These are phyloP conservation scores for Catostylus mosaicus DNA, from an alignment of 30 jellyfish, hydroid and myxozoan species.

Conservation along the genomic window DNA sequence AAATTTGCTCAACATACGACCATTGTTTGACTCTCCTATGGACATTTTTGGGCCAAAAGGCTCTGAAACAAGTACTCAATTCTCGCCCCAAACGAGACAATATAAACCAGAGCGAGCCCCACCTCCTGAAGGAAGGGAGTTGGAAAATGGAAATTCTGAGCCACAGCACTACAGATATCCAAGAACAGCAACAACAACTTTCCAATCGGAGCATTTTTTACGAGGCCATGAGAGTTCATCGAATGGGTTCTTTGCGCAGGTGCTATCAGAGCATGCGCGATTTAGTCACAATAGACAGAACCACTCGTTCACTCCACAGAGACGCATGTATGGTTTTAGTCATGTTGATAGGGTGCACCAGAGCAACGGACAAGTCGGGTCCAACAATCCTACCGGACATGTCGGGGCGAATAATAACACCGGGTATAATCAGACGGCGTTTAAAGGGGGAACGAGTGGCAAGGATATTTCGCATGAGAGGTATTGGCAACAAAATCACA, in stretches of 20 bases:
- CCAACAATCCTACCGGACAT: slow-evolving; percentile 5
- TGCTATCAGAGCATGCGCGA: slow-evolving; percentile 65
- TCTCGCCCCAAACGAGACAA: slow-evolving; percentile 12
- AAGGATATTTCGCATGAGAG: slow-evolving; percentile 1
- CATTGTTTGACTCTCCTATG: slow-evolving; percentile 61
- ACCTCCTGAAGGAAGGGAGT: not conserved
- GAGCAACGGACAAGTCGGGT: slow-evolving; percentile 10
- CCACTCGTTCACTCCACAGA: not conserved
- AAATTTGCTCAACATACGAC: slow-evolving; percentile 75
- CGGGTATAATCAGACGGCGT: not conserved
- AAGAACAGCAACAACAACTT: slow-evolving; percentile 6
- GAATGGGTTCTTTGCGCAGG: slow-evolving; percentile 63
- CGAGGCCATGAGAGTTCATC: slow-evolving; percentile 32
- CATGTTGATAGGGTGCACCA: slow-evolving; percentile 8
- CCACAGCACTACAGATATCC: slow-evolving; percentile 3
- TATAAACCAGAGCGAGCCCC: slow-evolving; percentile 27
- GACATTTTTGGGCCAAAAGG: slow-evolving; percentile 41
- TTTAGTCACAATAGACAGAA: slow-evolving; percentile 25
- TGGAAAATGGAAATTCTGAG: slow-evolving; percentile 8
- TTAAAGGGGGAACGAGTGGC: not conserved
- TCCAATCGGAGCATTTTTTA: slow-evolving; percentile 2
- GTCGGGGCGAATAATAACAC: slow-evolving; percentile 1
- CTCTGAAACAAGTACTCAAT: slow-evolving; percentile 12
- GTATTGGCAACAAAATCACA: slow-evolving; percentile 30
- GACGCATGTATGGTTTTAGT: slow-evolving; percentile 11